phyloP scores from a whole-genome alignment of 2,797 vertebrate species.

The Sebastes oblongus region DNA sequence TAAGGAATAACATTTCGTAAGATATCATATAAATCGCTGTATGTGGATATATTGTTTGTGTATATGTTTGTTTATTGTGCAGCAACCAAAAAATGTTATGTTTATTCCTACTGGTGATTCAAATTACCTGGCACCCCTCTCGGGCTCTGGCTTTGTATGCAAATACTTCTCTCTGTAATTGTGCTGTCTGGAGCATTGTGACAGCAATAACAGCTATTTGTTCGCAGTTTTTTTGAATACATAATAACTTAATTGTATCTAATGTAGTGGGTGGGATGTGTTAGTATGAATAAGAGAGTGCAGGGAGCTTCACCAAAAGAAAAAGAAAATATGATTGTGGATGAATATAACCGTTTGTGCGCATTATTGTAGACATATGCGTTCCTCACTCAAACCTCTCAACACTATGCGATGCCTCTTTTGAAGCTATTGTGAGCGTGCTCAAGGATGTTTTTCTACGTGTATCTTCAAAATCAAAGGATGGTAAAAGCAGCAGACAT shows the following conservation, averaged over 20 bases:
- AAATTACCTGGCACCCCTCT: not conserved
- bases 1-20: not conserved
- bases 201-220: not conserved
- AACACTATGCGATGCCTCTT: not conserved
- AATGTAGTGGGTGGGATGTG: not conserved
- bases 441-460: slow-evolving; percentile 3
- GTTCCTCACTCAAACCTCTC: not conserved
- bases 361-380: not conserved
- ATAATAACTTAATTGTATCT: not conserved
- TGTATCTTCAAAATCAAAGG: slow-evolving; percentile 21
- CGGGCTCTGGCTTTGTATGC: not conserved
- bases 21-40: not conserved
- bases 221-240: not conserved
- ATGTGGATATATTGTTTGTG: not conserved
- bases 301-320: not conserved
- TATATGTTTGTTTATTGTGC: not conserved
- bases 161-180: not conserved
- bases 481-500: not conserved
- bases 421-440: not conserved
- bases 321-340: not conserved
- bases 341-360: not conserved
- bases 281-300: not conserved
- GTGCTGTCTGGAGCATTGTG: not conserved
- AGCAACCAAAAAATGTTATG: not conserved
- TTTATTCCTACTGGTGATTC: not conserved